Percentiles rank a stretch among this genome's conserved stretches.
Evolutionary conservation across 2,797 vertebrate genomes (phyloP).

Genomic region (Florisuga fusca): DNA sequence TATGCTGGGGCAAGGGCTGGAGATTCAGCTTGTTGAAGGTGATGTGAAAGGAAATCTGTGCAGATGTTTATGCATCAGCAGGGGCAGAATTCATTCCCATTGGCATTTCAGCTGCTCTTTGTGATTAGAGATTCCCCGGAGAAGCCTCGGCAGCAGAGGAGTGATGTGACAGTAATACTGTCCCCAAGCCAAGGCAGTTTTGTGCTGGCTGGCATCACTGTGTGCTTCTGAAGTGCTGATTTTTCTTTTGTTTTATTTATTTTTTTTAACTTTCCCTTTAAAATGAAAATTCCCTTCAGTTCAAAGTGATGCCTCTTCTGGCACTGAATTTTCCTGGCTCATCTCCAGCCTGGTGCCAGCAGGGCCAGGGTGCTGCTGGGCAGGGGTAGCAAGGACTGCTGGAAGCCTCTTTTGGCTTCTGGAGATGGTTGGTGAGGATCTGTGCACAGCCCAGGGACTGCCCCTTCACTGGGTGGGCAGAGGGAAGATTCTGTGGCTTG

Average conservation of each 20-base stretch:
- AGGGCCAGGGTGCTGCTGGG: neutral
- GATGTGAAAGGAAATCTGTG: neutral
- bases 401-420: fast-evolving
- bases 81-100: neutral
- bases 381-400: neutral
- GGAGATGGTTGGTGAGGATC: neutral
- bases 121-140: neutral
- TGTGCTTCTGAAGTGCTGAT: neutral
- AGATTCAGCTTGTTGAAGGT: neutral
- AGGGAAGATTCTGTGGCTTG: neutral
- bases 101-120: neutral
- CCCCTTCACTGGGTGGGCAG: fast-evolving
- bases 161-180: neutral
- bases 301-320: neutral
- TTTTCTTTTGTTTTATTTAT: too few species aligned
- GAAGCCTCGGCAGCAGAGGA: neutral
- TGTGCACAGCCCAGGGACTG: neutral
- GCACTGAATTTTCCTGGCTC: neutral
- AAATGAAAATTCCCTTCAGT: neutral
- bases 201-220: neutral
- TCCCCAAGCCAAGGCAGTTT: neutral
- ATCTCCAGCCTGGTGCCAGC: neutral
- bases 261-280: neutral
- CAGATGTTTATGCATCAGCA: neutral
- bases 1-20: neutral